Evolutionary conservation across 2,888 invertebrate genomes (phyloP), one percentile per base, ranked within the genome.

Genomic region (Amphipyra tragopoginis): DNA sequence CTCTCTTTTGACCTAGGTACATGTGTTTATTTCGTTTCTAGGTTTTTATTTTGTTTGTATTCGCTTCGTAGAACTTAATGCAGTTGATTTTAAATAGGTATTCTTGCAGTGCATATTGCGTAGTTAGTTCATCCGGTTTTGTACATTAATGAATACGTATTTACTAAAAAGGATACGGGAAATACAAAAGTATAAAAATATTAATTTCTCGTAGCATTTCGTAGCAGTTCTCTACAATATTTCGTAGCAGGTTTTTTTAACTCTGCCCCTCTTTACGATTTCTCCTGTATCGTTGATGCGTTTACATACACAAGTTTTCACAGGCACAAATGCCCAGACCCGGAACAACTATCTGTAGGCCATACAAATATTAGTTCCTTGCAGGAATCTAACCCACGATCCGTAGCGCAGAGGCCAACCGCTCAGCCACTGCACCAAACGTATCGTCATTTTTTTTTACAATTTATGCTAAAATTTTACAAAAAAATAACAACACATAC

Each of bases 1-100:
- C 66, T 74, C 50, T 45, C 49, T 63, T 75, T 53, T 66, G 70
- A 70, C 58, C 56, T 57, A 14, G 39, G 38, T 54, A 51, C 52
- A 56, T 66, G 56, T 62, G 34, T 67, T 66, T 67, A 51, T 67
- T 57, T 58, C 10, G 39, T 58, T 52, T n/a, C 26, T 21, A 34
- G 33, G 21, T 49, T 56, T 49, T 42, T 49, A 21, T 43, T 34
- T 40, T 38, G n/a, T 38, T 50, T 49, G 47, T 8, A 34, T 42
- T 34, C 52, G 38, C 49, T 50, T 21, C 49, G 39, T 50, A 39
- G 6, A 42, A 29, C 42, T 6, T n/a, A 36, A 36, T 53, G 52
- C 36, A 39, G 33, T 52, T 52, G 43, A 44, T 43, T 44, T 52
- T 50, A 26, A 39, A 50, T 49, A 49, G 38, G 36, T 49, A 49